Evolutionary conservation across 1,140 invertebrate genomes (phyloP), one percentile per base, ranked within the genome.

Genomic region (Caenorhabditis briggsae): DNA sequence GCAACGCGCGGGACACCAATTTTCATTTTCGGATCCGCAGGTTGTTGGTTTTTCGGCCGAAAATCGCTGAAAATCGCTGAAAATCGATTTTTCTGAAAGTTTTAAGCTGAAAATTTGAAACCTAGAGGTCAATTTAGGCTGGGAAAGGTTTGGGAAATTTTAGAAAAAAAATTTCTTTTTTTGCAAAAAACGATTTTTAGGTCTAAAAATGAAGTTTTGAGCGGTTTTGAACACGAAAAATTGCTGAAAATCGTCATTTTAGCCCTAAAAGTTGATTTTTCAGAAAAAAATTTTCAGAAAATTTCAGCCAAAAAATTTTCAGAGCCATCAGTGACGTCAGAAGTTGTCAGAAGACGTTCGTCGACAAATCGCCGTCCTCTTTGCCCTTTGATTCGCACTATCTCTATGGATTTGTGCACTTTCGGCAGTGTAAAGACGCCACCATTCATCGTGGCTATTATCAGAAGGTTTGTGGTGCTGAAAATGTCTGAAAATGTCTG

Each of bases 391-490:
- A 93, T 85, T 88, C 90, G 86, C 92, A 92, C n/a, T 91, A 93
- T 90, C 93, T 92, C 89, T 98, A 96, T 95, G 98, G 97, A 70
- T 99, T 96, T 94, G 97, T 99, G 11, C 98, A 98, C 93, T 99
- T 99, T 93, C 94, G 98, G 88, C 97, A 98, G 94, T 97, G 97
- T 43, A 97, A 97, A 93, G 97, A 99, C 94, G 94, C 96, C 25
- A 95, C 95, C 61, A 94, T 99, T 89, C 96, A 97, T 55, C 94
- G 98, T 91, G 98, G 98, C 83, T 99, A 99, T 93, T 99, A 98
- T 93, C 98, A 99, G 93, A 99, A 99, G 94, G 96, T 96, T 33
- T 33, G 93, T 89, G 78, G 59, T 78, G 16, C 50, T 41, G n/a
- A 50, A 78, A 78, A 50, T 50, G 16, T 0, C 11, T 6, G 18